Evolutionary conservation across 2,113 vertebrate species (phyloP).

Genomic region (Riparia riparia): DNA sequence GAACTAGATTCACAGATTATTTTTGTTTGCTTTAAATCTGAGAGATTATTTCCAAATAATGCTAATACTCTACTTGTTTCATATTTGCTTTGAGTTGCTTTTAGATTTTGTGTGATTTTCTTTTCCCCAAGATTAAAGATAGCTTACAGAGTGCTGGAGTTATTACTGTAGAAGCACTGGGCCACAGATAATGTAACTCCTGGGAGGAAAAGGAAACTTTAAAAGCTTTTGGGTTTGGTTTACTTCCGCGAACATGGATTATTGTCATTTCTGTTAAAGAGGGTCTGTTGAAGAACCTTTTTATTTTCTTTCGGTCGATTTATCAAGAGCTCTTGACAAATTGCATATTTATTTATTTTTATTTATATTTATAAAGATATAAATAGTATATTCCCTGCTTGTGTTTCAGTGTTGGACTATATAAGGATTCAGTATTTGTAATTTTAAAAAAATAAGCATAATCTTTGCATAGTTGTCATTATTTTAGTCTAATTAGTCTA

Average conservation of each 20-base stretch:
- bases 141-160: not conserved
- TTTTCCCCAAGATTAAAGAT: not conserved
- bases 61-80: not conserved
- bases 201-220: not conserved
- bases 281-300: not conserved
- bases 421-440: not conserved
- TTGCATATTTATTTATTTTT: not conserved
- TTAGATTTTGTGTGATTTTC: not conserved
- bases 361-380: not conserved
- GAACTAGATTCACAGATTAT: not conserved
- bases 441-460: not conserved
- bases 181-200: not conserved
- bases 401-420: not conserved
- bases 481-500: not conserved
- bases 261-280: not conserved
- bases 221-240: not conserved
- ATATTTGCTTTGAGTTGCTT: not conserved
- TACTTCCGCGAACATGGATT: not conserved
- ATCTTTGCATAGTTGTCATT: not conserved
- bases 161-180: not conserved
- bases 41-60: not conserved
- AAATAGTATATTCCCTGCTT: not conserved
- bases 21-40: not conserved
- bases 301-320: not conserved
- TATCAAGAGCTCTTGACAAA: not conserved